Evolutionary conservation across 2,888 invertebrate species (phyloP).

Genomic region (Parnassius smintheus): DNA sequence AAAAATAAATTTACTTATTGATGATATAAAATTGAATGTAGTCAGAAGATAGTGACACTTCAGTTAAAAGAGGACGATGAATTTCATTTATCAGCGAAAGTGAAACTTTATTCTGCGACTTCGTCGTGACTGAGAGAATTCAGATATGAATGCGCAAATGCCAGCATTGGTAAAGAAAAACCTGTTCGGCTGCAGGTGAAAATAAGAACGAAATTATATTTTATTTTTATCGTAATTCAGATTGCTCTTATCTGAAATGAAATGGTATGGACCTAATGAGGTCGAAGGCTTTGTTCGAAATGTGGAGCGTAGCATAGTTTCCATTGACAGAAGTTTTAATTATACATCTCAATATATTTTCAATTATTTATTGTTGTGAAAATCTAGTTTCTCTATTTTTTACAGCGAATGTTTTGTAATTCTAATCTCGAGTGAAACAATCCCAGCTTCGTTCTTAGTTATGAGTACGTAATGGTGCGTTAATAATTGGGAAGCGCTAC

Average conservation of each 20-base stretch:
- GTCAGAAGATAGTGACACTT: not conserved
- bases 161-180: conserved; percentile 14
- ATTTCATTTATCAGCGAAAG: conserved; percentile 11
- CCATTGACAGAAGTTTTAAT: conserved; percentile 21
- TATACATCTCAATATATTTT: conserved; percentile 13
- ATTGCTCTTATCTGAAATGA: conserved; percentile 7
- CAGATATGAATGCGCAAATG: conserved; percentile 2
- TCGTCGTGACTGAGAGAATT: not conserved
- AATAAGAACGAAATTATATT: conserved; percentile 16
- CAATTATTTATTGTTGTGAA: conserved; percentile 22
- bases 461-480: conserved; percentile 50
- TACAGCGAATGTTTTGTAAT: conserved; percentile 48
- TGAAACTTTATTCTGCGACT: conserved; percentile 6
- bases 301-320: conserved; percentile 9
- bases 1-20: too few species aligned
- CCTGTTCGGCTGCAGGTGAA: conserved; percentile 12
- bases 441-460: conserved; percentile 33
- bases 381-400: conserved; percentile 35
- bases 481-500: conserved; percentile 48
- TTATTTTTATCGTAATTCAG: conserved; percentile 18
- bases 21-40: not conserved
- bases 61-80: not conserved
- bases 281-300: conserved; percentile 19
- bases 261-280: conserved; percentile 7
- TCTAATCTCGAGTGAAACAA: conserved; percentile 46